Base-by-base conservation (phyloP, 2,888 invertebrate genomes). In the Drosophila longiperda region DNA sequence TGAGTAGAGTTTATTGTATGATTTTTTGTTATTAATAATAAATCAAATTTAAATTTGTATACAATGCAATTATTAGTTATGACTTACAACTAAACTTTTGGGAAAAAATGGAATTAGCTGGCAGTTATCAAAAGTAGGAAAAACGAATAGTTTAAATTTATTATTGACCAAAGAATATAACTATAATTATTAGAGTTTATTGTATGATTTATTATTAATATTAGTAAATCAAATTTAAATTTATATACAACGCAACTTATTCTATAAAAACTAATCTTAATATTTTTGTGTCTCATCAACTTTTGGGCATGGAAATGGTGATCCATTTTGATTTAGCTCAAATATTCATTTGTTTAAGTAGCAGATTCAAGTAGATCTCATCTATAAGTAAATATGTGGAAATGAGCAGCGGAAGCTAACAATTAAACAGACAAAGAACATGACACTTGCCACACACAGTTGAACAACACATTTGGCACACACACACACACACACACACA, bases 371-470 rank as follows among this genome's bases (percentile, higher is more conserved):
- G 42, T 34, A 52, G 23, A 59, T 55, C 20, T 59, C 42, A n/a
- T 9, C 42, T 55, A 34, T 55, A 29, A 50, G 38, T 55, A 45
- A n/a, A 42, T n/a, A 29, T 34, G 55, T 70, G 58, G 45, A 57
- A 63, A 57, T 66, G 69, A 75, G 40, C 66, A 80, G 34, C 64
- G 57, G 50, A 48, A 34, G 64, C 61, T 52, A 81, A 67, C 72
- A 81, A 81, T 77, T 77, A 80, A 55, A 65, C 49, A 67, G 42
- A 48, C 55, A 61, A 48, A 40, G 38, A 69, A 59, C 58, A 61
- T 58, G 80, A 53, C 54, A 80, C 63, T 66, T 75, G 48, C 57
- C 62, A 70, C 75, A 70, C 75, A 66, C 59, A 75, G 52, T 61
- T 60, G 61, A 74, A 59, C 63, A 80, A 67, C 71, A 62, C 20